phyloP scores from a whole-genome alignment of 2,888 invertebrate species.

The Acanthopleura granulata region DNA sequence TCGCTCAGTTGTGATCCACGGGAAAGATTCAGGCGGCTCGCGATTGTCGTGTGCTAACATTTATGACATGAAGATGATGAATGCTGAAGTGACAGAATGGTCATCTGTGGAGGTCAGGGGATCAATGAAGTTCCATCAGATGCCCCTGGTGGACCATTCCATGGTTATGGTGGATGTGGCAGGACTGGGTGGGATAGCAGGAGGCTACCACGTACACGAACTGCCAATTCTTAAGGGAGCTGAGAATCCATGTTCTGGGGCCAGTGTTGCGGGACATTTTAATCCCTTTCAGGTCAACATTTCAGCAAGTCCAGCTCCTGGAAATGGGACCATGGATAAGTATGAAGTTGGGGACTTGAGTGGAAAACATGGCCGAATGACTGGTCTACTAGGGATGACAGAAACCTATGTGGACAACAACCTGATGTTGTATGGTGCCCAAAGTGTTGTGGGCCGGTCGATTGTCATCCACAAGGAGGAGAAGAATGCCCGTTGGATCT shows the following conservation, averaged over 20 bases:
- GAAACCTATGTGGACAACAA: constrained; percentile 82
- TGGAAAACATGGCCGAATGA: constrained; percentile 66
- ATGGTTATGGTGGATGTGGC: constrained; percentile 78
- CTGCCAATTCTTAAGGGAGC: constrained; percentile 71
- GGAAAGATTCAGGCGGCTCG: constrained; percentile 84
- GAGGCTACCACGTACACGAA: constrained; percentile 84
- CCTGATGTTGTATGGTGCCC: constrained; percentile 84
- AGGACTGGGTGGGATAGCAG: constrained; percentile 76
- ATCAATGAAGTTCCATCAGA: constrained; percentile 20
- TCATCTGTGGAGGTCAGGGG: constrained; percentile 1
- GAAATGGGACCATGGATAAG: constrained; percentile 75
- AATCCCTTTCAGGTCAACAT: constrained; percentile 23
- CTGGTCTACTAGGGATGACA: not conserved
- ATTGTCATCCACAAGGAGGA: constrained; percentile 82
- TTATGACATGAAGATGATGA: constrained; percentile 21
- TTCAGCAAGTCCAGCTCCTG: constrained; percentile 15
- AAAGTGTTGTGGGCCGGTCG: constrained; percentile 88
- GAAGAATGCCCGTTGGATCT: constrained; percentile 27
- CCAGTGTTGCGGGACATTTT: constrained; percentile 22
- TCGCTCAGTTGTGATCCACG: constrained; percentile 87
- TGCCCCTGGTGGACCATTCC: constrained; percentile 19
- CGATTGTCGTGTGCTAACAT: constrained; percentile 81
- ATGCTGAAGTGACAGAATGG: constrained; percentile 14
- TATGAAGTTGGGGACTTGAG: constrained; percentile 89
- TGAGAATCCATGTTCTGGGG: constrained; percentile 22